Conservation (phyloP, 1,140 invertebrate species). For the Eulimnadia texana region DNA sequence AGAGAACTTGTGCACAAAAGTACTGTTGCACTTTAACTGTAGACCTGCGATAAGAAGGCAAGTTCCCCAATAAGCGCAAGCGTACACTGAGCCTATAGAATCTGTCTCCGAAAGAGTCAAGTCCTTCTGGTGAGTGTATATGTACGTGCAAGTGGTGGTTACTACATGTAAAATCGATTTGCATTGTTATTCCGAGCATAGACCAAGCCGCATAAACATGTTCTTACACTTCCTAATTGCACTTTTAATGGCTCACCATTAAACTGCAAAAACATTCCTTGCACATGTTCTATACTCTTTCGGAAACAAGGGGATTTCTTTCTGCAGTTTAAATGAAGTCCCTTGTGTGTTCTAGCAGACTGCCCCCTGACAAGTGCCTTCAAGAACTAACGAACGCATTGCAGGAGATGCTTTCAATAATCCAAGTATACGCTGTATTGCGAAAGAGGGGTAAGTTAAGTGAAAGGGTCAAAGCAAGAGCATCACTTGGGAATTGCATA, state of each 20-base stretch:
- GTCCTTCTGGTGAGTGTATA: too few species aligned
- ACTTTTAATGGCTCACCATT: not conserved
- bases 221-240: not conserved
- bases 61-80: not conserved
- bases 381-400: too few species aligned
- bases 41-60: not conserved
- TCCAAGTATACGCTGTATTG: too few species aligned
- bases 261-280: not conserved
- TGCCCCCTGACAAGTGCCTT: too few species aligned
- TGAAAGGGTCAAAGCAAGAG: too few species aligned
- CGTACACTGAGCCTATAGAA: not conserved
- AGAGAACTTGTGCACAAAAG: not conserved
- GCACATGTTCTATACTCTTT: too few species aligned
- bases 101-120: not conserved
- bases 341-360: too few species aligned
- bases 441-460: too few species aligned
- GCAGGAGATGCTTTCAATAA: too few species aligned
- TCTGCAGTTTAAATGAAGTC: not conserved
- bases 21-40: not conserved
- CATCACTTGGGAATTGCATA: too few species aligned
- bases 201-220: not conserved
- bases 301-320: not conserved
- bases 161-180: not conserved
- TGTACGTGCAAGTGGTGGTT: too few species aligned
- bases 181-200: not conserved